Percentiles rank a stretch among this genome's conserved stretches.
Conservation (phyloP, 2,113 vertebrate species). For the Passer montanus region DNA sequence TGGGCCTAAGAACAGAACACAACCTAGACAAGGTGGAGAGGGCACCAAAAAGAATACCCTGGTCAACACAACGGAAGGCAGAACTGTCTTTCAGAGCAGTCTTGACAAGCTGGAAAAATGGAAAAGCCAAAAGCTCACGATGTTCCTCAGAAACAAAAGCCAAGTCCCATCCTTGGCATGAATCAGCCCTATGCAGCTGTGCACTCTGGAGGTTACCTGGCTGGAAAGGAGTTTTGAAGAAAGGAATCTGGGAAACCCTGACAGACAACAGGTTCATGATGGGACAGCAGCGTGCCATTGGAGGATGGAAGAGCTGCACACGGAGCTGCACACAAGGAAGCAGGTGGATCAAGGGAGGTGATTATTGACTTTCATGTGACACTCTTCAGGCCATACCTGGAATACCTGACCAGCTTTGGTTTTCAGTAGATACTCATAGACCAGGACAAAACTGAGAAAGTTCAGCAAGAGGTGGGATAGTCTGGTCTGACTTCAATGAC, state of each 20-base stretch:
- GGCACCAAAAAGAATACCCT: background rate
- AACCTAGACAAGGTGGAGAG: background rate
- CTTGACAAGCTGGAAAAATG: background rate
- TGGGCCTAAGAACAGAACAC: background rate
- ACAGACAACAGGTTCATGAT: background rate
- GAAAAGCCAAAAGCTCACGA: background rate
- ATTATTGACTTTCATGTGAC: background rate
- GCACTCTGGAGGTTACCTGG: accelerated
- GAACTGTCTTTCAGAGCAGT: background rate
- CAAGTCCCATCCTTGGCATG: background rate
- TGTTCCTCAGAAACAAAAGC: background rate
- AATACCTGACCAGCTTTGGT: background rate
- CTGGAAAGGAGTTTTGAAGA: background rate
- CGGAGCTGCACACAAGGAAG: background rate
- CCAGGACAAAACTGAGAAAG: background rate
- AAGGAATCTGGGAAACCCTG: background rate
- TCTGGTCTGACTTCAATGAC: background rate
- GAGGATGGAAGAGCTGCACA: background rate
- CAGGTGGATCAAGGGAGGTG: background rate
- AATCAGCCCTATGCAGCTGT: background rate
- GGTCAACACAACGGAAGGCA: background rate
- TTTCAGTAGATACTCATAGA: background rate
- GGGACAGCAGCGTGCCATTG: accelerated
- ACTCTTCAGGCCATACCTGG: background rate
- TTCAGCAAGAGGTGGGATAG: background rate